Evolutionary conservation across 2,888 invertebrate species (phyloP).

Genomic region (Tetragnatha montana): DNA sequence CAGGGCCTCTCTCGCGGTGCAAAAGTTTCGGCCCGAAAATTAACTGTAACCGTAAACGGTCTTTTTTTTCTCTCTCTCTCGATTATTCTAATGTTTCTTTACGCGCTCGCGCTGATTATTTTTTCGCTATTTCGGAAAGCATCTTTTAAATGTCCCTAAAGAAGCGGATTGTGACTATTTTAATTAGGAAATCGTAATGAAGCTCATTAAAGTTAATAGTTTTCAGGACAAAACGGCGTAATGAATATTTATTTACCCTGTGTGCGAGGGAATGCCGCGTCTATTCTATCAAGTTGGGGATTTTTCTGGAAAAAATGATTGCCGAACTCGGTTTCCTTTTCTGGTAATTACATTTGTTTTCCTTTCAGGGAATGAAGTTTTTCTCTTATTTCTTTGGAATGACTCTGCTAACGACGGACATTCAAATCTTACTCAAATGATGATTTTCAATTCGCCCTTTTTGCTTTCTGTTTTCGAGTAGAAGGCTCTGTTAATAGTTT

Average conservation of each 20-base stretch:
- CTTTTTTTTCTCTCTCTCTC: background rate
- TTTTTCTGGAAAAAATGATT: conserved; percentile 9
- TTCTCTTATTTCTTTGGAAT: conserved; percentile 38
- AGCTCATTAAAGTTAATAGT: conserved; percentile 60
- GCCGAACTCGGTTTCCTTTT: background rate
- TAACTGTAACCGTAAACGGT: conserved; percentile 32
- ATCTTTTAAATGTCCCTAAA: conserved; percentile 35
- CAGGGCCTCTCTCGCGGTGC: background rate
- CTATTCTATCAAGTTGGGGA: conserved; percentile 1
- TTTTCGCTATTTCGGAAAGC: background rate
- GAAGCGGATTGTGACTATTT: conserved; percentile 34
- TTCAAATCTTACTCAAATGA: conserved; percentile 34
- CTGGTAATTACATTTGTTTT: conserved; percentile 37
- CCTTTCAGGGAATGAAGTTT: background rate
- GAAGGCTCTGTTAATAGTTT: conserved; percentile 37
- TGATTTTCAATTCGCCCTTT: conserved; percentile 35
- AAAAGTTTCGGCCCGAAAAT: conserved; percentile 3
- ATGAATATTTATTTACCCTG: conserved; percentile 52
- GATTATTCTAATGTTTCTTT: conserved; percentile 47
- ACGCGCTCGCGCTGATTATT: background rate
- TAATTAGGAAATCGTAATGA: conserved; percentile 49
- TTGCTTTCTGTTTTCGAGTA: conserved; percentile 11
- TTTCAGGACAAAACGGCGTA: conserved; percentile 38
- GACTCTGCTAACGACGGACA: conserved; percentile 42
- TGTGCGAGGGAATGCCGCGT: conserved; percentile 9